Evolutionary conservation across 2,888 invertebrate species (phyloP), one percentile per base, ranked within the genome.

Genomic region (Lordiphosa fenestrarum): DNA sequence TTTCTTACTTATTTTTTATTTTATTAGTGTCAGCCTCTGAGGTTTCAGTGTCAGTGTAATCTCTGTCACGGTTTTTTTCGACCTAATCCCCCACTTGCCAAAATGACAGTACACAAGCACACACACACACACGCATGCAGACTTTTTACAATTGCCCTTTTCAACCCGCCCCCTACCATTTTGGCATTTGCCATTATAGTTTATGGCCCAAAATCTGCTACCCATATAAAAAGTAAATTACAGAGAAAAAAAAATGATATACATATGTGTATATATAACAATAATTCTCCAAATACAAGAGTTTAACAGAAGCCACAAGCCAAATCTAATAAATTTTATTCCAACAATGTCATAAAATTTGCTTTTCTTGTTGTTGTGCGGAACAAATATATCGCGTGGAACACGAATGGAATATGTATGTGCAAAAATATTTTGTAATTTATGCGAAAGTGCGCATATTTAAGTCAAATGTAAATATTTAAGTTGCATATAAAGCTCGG

Each of bases 401-500:
- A 62, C 72, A 75, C 80, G 83, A 69, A 64, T 46, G 44, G 46
- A 68, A 71, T 54, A 47, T 60, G 52, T 67, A 63, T 69, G 58
- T 38, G 62, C n/a, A 73, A 81, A 68, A 80, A 70, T 75, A 76
- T 77, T 77, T 68, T 74, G 76, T 72, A 84, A 77, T 84, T 77
- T 77, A 77, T 77, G 84, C 66, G 61, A 77, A 81, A 68, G 73
- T 84, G 63, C 78, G 84, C 74, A 77, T 77, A 84, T 81, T 77
- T 81, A 77, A 77, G 84, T 84, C 60, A 62, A 73, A 77, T 81
- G 84, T 84, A 77, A 77, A 77, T 84, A 77, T 77, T 81, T 84
- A 81, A 77, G 75, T 77, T 77, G 53, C 65, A 71, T 83, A 68
- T 65, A 71, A 74, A 82, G 74, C 81, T 44, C 61, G 75, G 54